Conservation (phyloP, 2,113 vertebrate genomes). For the Ictalurus punctatus region DNA sequence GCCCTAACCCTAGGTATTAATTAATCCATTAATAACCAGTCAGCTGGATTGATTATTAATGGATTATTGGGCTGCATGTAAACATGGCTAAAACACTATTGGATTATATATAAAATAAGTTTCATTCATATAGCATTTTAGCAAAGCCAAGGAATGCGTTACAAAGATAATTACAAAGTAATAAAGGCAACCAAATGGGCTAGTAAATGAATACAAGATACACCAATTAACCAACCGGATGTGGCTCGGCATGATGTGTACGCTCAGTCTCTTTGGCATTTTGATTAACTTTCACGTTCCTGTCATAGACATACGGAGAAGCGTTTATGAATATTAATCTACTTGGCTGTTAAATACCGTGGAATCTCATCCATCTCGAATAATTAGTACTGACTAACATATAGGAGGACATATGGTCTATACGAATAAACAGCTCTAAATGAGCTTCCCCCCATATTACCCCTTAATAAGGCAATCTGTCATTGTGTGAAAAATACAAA, state of each 20-base stretch:
- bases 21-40: background rate
- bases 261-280: background rate
- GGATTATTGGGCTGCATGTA: background rate
- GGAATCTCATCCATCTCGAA: conserved; percentile 2
- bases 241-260: background rate
- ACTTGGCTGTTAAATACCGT: background rate
- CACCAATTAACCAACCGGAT: background rate
- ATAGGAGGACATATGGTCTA: conserved; percentile 12
- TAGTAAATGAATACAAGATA: background rate
- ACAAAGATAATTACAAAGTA: background rate
- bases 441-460: background rate
- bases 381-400: background rate
- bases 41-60: background rate
- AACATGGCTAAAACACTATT: background rate
- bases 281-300: background rate
- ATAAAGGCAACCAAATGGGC: background rate
- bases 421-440: conserved; percentile 13
- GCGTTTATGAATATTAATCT: background rate
- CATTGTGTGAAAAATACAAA: conserved; percentile 28
- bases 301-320: background rate
- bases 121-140: background rate
- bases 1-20: no score
- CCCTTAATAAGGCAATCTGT: conserved; percentile 18
- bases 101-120: background rate
- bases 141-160: background rate